Evolutionary conservation across 1,140 invertebrate species (phyloP).

Genomic region (Cotesia typhae): DNA sequence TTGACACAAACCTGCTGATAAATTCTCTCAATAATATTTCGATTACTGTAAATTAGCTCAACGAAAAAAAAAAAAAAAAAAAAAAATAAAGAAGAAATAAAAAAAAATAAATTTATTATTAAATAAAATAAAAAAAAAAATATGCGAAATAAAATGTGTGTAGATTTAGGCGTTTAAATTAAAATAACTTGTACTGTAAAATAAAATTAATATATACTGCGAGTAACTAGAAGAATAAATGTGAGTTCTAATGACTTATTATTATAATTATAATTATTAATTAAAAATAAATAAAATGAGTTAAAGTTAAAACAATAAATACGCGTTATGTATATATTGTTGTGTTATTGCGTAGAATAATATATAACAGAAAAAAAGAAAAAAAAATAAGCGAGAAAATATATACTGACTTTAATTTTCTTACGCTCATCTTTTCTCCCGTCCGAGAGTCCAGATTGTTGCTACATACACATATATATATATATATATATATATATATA

Average conservation of each 20-base stretch:
- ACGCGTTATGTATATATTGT: constrained; percentile 28
- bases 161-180: too few species aligned
- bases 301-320: too few species aligned
- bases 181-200: too few species aligned
- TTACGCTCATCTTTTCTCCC: neutral
- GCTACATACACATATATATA: constrained; percentile 8
- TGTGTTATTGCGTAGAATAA: constrained; percentile 29
- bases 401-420: neutral
- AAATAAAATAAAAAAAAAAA: neutral
- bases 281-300: too few species aligned
- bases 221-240: too few species aligned
- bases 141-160: neutral
- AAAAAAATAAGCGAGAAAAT: constrained; percentile 1
- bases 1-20: neutral
- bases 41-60: constrained; percentile 6
- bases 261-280: too few species aligned
- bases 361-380: constrained; percentile 10
- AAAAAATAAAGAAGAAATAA: too few species aligned
- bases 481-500: too few species aligned
- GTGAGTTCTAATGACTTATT: too few species aligned
- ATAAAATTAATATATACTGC: too few species aligned
- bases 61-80: neutral
- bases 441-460: constrained; percentile 6
- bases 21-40: constrained; percentile 2
- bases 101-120: neutral